Conservation (phyloP, 92 coral and sea anemone genomes). For the Pocillopora meandrina region DNA sequence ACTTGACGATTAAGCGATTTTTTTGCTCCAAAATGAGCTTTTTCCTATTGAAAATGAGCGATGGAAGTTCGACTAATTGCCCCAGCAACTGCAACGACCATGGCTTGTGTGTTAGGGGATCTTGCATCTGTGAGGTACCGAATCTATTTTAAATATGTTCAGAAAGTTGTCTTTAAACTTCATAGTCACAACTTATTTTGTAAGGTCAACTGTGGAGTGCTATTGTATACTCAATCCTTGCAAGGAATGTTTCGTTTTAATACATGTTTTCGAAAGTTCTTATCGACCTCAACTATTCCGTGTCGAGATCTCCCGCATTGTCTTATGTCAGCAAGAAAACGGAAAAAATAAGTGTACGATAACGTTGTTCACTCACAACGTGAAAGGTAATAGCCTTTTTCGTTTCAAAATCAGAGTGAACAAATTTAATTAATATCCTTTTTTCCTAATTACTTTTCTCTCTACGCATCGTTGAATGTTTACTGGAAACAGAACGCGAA, state of each 20-base stretch:
- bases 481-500: no score
- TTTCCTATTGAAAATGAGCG: conserved; percentile 67
- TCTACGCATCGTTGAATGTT: no score
- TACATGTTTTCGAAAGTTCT: conserved; percentile 1
- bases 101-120: conserved; percentile 77
- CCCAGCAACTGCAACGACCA: conserved; percentile 84
- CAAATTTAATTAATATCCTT: no score
- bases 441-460: no score
- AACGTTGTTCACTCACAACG: no score
- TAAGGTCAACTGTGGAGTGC: background rate
- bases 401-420: no score
- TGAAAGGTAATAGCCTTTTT: no score
- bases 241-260: background rate
- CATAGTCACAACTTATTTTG: background rate
- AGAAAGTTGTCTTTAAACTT: background rate
- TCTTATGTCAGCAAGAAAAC: no score
- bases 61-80: conserved; percentile 51
- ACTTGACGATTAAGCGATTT: background rate
- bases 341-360: no score
- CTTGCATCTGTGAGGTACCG: conserved; percentile 82
- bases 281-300: background rate
- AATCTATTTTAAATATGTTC: background rate
- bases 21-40: conserved; percentile 56
- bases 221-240: background rate
- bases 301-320: no score